Conservation (phyloP, 92 coral and sea anemone genomes). For the Porites divaricata region DNA sequence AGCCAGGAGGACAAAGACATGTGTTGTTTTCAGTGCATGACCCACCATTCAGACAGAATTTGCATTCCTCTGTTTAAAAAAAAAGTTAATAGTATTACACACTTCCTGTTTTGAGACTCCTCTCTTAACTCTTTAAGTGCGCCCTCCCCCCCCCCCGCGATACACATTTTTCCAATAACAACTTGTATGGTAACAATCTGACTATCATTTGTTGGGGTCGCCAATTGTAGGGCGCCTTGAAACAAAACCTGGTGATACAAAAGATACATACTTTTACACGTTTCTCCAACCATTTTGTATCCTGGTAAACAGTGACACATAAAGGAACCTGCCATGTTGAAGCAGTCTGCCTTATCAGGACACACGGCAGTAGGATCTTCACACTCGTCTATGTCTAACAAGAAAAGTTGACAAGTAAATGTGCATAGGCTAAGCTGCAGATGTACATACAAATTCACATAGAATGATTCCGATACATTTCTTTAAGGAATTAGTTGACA, state of each 20-base stretch:
- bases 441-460: too few species aligned
- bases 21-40: constrained; percentile 69
- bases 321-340: constrained; percentile 86
- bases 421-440: too few species aligned
- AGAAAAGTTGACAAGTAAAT: too few species aligned
- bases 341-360: constrained; percentile 82
- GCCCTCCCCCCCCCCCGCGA: too few species aligned
- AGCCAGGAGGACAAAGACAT: constrained; percentile 90
- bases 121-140: too few species aligned
- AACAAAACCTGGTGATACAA: not conserved
- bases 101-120: too few species aligned
- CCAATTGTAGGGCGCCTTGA: not conserved
- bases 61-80: constrained; percentile 68
- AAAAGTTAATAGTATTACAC: too few species aligned
- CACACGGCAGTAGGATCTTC: constrained; percentile 67
- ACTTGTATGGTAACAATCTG: too few species aligned
- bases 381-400: constrained; percentile 86
- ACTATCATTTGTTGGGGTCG: too few species aligned
- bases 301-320: constrained; percentile 85
- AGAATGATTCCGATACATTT: too few species aligned
- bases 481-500: too few species aligned
- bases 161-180: too few species aligned
- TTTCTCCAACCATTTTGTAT: constrained; percentile 73
- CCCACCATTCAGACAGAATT: constrained; percentile 92
- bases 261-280: constrained; percentile 78